Conservation (phyloP, 2,888 invertebrate genomes). For the Agelastica alni region DNA sequence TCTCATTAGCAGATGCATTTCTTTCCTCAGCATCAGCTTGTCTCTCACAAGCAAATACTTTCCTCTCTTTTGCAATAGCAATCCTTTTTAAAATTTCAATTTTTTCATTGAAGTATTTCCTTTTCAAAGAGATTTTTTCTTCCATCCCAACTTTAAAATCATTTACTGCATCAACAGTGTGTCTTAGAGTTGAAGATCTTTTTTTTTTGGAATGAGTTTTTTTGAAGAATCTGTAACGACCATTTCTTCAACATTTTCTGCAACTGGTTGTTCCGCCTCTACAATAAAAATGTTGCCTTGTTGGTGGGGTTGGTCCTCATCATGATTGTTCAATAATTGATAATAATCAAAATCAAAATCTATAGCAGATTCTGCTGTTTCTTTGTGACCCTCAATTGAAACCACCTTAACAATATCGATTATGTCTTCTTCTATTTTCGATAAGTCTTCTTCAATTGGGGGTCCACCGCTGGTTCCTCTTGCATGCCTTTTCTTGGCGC, state of each 20-base stretch:
- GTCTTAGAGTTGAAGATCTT: not conserved
- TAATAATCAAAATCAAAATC: too few species aligned
- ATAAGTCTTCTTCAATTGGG: not conserved
- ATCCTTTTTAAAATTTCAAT: not conserved
- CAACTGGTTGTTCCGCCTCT: too few species aligned
- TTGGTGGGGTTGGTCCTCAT: too few species aligned
- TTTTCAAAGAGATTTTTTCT: not conserved
- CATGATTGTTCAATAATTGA: too few species aligned
- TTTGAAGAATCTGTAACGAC: not conserved
- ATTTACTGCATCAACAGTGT: not conserved
- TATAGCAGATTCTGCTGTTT: too few species aligned
- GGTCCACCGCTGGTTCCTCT: not conserved
- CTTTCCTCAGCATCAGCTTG: not conserved
- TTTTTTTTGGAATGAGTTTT: too few species aligned
- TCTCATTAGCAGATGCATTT: too few species aligned
- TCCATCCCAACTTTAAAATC: not conserved
- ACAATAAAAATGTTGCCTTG: not conserved
- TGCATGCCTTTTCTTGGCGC: not conserved
- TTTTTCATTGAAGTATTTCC: not conserved
- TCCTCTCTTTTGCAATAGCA: not conserved
- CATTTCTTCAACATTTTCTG: not conserved
- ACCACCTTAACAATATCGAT: not conserved
- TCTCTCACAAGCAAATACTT: too few species aligned
- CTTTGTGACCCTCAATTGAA: not conserved
- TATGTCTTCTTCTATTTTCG: not conserved